These are phyloP conservation scores for Phataginus tetradactyla DNA, from an alignment of 2,797 vertebrate species.

Conservation along the genomic window DNA sequence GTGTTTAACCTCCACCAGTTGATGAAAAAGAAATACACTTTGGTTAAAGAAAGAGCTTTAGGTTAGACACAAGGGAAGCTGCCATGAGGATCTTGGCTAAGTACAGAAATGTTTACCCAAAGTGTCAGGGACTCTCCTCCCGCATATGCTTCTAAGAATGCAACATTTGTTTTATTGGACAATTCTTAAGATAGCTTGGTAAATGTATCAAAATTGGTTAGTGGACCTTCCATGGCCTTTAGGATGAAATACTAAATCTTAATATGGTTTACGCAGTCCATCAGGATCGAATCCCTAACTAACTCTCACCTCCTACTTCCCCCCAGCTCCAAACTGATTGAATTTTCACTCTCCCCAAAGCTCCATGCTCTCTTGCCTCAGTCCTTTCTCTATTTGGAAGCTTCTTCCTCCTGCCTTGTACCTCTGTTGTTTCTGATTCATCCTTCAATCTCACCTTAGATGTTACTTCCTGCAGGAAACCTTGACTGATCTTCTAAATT, in stretches of 20 bases:
- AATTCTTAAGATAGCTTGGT: slow-evolving; percentile 19
- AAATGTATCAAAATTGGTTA: slow-evolving; percentile 35
- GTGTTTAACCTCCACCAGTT: not conserved
- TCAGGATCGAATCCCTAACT: not conserved
- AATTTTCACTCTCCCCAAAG: not conserved
- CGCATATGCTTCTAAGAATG: slow-evolving; percentile 8
- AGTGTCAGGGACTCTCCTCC: not conserved
- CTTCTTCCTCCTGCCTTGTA: not conserved
- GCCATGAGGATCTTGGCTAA: not conserved
- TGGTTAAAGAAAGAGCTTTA: not conserved
- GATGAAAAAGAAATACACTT: not conserved
- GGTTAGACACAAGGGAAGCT: not conserved
- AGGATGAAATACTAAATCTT: slow-evolving; percentile 29
- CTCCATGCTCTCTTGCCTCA: not conserved
- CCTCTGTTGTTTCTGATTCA: not conserved
- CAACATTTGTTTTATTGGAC: slow-evolving; percentile 20
- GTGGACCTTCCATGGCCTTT: not conserved
- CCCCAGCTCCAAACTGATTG: not conserved
- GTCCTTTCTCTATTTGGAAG: not conserved
- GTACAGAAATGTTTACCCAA: not conserved
- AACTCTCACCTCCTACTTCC: not conserved
- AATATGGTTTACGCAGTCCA: not conserved
- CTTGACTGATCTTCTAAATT: not conserved
- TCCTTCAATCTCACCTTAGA: slow-evolving; percentile 8
- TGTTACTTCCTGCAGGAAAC: slow-evolving; percentile 22